Evolutionary conservation across 1,140 invertebrate genomes (phyloP), one percentile per base, ranked within the genome.

Genomic region (Dendrolimus punctatus): DNA sequence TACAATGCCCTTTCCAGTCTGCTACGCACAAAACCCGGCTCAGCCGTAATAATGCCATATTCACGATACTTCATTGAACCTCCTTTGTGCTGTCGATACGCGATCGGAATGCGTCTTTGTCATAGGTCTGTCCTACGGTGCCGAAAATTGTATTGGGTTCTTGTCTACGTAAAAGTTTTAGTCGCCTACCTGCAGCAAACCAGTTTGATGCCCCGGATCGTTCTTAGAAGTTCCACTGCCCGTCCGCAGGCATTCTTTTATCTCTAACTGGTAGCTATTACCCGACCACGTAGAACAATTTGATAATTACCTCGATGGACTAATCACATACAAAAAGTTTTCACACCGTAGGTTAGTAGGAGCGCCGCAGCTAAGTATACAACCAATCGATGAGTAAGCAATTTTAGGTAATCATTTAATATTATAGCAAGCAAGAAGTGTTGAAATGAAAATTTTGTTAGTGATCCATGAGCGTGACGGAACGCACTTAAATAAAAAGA

Each of bases 91-190:
- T 58, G 58, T 53, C 46, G 60, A 66, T 60, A 60, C 58, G 56
- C 61, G 57, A 68, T 66, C 64, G 75, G 73, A 80, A 82, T 78
- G 73, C 61, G 68, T 53, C 66, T 71, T 71, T 71, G 66, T 73
- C 68, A 70, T 71, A 68, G 66, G 64, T 62, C 60, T 53, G 58
- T 58, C 48, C 51, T 58, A 42, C 56, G 59, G 60, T 68, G 57
- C 70, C 69, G 64, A 75, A 73, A 68, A 69, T 70, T 51, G 47
- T 57, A 55, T 61, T 58, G 50, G 58, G 59, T 65, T 69, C 71
- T 76, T 70, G 71, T 80, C 75, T 78, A 80, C 72, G 67, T 72
- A 78, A 74, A 73, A 82, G 71, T 80, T 80, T 76, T 70, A 66
- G 67, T 58, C 67, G 72, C 60, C 62, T 78, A 78, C 79, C 76